Base-by-base conservation (phyloP, 2,113 vertebrate species). In the Pluvialis apricaria region DNA sequence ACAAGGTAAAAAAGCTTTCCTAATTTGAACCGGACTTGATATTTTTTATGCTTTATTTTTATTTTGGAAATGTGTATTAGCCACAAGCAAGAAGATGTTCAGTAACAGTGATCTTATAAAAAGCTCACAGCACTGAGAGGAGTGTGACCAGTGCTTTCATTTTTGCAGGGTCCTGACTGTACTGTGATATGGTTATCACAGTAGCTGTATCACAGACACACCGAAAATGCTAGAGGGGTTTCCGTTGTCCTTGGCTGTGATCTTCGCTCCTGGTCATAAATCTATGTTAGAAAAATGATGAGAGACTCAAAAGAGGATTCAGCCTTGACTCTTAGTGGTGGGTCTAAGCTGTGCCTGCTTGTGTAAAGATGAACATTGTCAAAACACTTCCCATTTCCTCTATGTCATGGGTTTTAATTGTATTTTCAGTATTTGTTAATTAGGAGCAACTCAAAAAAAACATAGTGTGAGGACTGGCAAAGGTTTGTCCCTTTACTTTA, bases 151-250 rank as follows among this genome's bases (percentile, higher is more conserved):
- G 13, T 16, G 44, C 18, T 40, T 87, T 85, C 8, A 13, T 82
- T 78, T 77, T 70, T 68, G 15, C 2, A 0, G 11, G 4, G 20
- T 86, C 42, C 40, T 60, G 34, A 16, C 13, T 57, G 11, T 44
- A 9, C 10, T 40, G 8, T 36, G 15, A 21, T 26, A 26, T 3
- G 28, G 12, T 10, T 86, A 17, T 82, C 36, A 28, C 17, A 29
- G 40, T 20, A 32, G 9, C 25, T 10, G 38, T 79, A 88, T 49
- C 13, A 51, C 6, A 38, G 16, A 52, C 1, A 17, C 20, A 9
- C 25, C 0, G 1, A 73, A 81, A 84, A 55, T n/a, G 31, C 36
- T 54, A 3, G 9, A 49, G 14, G 5, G 4, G 4, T 65, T 86
- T 72, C 58, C 15, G 7, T n/a, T 70, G 25, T 32, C 38, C 25